Conservation (phyloP, 2,797 vertebrate species). For the Thunnus albacares region DNA sequence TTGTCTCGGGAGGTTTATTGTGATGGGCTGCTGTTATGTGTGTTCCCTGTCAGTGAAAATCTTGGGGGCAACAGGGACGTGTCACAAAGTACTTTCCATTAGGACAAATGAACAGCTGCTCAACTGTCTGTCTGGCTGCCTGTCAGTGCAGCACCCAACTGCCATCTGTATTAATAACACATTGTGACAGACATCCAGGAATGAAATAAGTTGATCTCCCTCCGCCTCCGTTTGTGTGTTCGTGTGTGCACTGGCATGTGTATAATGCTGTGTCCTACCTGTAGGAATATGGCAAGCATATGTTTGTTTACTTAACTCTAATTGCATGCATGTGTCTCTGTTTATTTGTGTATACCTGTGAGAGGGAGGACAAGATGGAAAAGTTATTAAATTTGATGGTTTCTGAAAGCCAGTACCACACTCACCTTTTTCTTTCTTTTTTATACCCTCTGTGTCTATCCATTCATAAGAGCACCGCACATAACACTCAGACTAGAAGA, state of each 20-base stretch:
- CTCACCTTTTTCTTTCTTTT: neutral
- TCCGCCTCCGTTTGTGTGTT: constrained; percentile 14
- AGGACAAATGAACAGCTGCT: constrained; percentile 92
- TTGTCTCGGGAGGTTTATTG: constrained; percentile 59
- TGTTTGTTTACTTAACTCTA: constrained; percentile 26
- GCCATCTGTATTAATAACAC: constrained; percentile 90
- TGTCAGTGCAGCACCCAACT: constrained; percentile 43
- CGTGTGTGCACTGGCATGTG: neutral
- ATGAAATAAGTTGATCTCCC: constrained; percentile 60
- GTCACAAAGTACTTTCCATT: constrained; percentile 83
- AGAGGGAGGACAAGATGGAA: constrained; percentile 3
- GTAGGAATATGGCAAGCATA: constrained; percentile 7
- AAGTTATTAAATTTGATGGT: neutral
- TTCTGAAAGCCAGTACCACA: neutral
- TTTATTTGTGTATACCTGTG: constrained; percentile 7
- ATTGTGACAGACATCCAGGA: constrained; percentile 87
- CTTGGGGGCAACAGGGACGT: constrained; percentile 60
- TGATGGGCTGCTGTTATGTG: constrained; percentile 52
- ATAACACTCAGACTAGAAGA: constrained; percentile 1
- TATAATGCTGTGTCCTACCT: neutral
- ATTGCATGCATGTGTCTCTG: neutral
- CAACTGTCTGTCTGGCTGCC: constrained; percentile 84
- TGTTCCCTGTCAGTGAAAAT: constrained; percentile 64
- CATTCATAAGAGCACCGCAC: neutral
- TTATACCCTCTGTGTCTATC: neutral